Evolutionary conservation across 2,113 vertebrate species (phyloP).

Genomic region (Neodontobutis hainanensis): DNA sequence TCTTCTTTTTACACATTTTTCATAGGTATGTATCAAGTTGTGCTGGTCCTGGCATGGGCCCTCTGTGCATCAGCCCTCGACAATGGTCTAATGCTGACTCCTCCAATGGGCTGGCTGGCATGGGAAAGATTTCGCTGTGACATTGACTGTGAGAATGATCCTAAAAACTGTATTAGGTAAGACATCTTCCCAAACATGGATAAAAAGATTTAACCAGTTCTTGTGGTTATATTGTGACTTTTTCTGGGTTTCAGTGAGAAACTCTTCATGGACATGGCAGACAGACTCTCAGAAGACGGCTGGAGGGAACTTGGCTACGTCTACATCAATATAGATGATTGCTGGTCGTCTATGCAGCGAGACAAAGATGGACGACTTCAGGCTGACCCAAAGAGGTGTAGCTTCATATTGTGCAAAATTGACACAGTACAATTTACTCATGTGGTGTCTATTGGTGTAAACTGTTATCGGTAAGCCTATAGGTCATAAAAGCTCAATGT

Average conservation of each 20-base stretch:
- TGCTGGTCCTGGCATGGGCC: conserved; percentile 46
- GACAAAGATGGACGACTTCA: conserved; percentile 79
- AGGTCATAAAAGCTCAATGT: conserved; percentile 26
- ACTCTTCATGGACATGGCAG: conserved; percentile 91
- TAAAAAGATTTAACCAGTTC: background rate
- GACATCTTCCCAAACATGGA: background rate
- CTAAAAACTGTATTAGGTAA: conserved; percentile 91
- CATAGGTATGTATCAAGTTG: conserved; percentile 50
- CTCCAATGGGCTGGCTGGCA: conserved; percentile 95
- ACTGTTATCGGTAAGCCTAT: background rate
- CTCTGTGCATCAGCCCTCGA: conserved; percentile 77
- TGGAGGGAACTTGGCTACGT: conserved; percentile 79
- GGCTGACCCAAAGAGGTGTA: conserved; percentile 83
- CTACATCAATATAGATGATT: conserved; percentile 94
- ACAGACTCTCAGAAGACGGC: conserved; percentile 83
- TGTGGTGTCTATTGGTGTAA: background rate
- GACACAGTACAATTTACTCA: background rate
- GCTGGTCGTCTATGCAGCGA: conserved; percentile 87
- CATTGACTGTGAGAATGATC: conserved; percentile 83
- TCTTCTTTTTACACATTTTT: background rate
- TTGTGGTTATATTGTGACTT: background rate
- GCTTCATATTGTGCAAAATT: background rate
- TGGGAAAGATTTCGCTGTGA: conserved; percentile 95
- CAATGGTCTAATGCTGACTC: conserved; percentile 87
- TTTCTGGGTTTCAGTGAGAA: conserved; percentile 56